phyloP scores from a whole-genome alignment of 2,888 invertebrate genomes.

The Lasioglossum leucozonium region DNA sequence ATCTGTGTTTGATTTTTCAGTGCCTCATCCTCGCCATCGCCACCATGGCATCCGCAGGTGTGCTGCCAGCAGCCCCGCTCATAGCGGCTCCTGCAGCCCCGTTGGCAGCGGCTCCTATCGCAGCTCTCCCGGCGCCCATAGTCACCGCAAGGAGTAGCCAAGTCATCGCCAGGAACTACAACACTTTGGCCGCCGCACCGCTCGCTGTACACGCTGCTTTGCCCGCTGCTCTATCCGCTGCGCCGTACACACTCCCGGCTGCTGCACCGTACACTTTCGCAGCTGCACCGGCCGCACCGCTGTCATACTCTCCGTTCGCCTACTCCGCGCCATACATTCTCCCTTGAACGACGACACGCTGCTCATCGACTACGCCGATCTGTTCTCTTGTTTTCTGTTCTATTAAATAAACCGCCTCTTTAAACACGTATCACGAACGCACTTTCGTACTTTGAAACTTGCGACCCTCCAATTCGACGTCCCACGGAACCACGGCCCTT shows the following conservation, averaged over 20 bases:
- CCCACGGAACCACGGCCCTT: not conserved
- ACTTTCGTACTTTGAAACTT: not conserved
- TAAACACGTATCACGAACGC: not conserved
- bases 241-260: constrained; percentile 78
- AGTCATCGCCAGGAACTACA: constrained; percentile 88
- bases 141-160: constrained; percentile 89
- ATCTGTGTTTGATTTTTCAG: constrained; percentile 71
- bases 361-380: too few relatives aligned
- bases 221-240: constrained; percentile 80
- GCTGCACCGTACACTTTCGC: constrained; percentile 77
- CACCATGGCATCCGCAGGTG: constrained; percentile 81
- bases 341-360: not conserved
- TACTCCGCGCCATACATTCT: constrained; percentile 9
- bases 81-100: constrained; percentile 69
- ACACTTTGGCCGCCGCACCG: constrained; percentile 86
- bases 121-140: constrained; percentile 84
- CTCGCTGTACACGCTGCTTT: constrained; percentile 85
- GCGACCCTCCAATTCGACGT: not conserved
- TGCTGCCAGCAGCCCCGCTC: constrained; percentile 77
- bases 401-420: constrained; percentile 29
- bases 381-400: not conserved
- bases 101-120: constrained; percentile 60
- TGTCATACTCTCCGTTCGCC: constrained; percentile 81
- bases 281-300: constrained; percentile 72
- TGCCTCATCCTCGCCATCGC: constrained; percentile 82